Evolutionary conservation across 1,140 invertebrate species (phyloP).

Genomic region (Zeugodacus cucurbitae): DNA sequence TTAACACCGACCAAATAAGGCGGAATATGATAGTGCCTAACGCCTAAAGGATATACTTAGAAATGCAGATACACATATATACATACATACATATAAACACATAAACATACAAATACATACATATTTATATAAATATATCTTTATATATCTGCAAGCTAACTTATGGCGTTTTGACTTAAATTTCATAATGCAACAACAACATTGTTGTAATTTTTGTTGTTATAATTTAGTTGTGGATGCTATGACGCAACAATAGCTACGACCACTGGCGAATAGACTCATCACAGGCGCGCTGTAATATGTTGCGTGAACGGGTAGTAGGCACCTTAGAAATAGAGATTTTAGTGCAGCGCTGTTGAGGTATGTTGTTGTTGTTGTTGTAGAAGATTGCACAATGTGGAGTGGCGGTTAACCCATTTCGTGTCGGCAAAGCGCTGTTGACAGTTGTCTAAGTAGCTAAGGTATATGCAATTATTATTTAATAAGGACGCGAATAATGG

Average conservation of each 20-base stretch:
- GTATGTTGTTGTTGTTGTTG: neutral
- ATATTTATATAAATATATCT: no score
- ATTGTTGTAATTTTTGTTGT: no score
- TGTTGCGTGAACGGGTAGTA: neutral
- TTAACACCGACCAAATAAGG: constrained; percentile 10
- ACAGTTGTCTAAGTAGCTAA: neutral
- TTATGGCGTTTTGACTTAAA: no score
- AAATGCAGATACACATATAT: neutral
- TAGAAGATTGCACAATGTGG: neutral
- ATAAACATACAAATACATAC: neutral
- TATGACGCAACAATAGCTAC: no score
- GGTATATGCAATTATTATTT: neutral
- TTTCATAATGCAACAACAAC: no score
- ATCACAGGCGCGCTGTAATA: neutral
- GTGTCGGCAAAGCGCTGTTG: neutral
- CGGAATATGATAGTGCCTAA: neutral
- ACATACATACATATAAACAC: neutral
- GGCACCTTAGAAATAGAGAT: neutral
- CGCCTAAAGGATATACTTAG: neutral
- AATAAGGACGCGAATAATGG: no score
- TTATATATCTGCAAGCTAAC: no score
- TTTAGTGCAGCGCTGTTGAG: neutral
- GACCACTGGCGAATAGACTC: no score
- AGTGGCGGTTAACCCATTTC: constrained; percentile 5
- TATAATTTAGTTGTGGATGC: no score